Percentiles rank a stretch among this genome's conserved stretches.
Conservation (phyloP, 2,113 vertebrate genomes). For the Aptenodytes forsteri region DNA sequence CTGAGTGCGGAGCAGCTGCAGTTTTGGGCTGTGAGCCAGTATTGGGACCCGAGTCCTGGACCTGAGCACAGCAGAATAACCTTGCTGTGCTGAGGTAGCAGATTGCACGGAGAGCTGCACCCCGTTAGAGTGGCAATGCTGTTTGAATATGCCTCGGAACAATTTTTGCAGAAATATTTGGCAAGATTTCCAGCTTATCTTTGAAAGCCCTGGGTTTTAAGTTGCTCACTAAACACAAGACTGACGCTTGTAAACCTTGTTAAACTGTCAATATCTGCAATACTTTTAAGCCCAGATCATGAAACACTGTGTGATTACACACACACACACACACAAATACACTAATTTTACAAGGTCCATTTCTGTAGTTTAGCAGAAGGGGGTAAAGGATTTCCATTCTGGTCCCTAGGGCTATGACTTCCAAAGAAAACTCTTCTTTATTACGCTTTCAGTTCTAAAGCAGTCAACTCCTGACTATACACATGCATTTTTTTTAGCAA, state of each 20-base stretch:
- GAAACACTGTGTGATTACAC: not conserved
- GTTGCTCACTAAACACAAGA: not conserved
- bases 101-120: not conserved
- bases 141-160: not conserved
- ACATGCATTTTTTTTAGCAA: not conserved
- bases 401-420: not conserved
- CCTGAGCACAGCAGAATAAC: not conserved
- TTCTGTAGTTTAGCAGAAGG: not conserved
- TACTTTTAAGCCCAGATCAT: not conserved
- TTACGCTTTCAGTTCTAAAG: not conserved
- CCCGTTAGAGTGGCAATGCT: not conserved
- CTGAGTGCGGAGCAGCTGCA: not conserved
- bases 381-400: not conserved
- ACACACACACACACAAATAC: not conserved
- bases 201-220: not conserved
- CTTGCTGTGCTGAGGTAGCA: not conserved
- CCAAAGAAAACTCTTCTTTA: not conserved
- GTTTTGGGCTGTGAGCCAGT: not conserved
- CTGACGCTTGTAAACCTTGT: not conserved
- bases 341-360: not conserved
- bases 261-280: not conserved
- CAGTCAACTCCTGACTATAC: not conserved
- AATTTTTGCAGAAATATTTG: not conserved
- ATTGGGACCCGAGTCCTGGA: not conserved
- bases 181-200: not conserved